Evolutionary conservation across 2,888 invertebrate species (phyloP), one percentile per base, ranked within the genome.

Genomic region (Plagodis dolabraria): DNA sequence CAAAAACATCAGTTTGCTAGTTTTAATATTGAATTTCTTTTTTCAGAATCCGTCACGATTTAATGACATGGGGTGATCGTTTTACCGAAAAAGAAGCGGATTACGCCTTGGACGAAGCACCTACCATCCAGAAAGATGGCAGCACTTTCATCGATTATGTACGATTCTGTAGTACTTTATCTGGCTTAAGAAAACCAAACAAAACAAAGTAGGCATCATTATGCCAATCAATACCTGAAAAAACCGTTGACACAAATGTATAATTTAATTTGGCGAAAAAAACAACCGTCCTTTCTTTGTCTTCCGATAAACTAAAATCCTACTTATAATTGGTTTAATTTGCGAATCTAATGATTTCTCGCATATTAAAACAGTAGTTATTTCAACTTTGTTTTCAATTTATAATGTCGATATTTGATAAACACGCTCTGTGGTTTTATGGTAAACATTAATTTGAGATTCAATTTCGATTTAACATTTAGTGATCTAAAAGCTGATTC

Each of bases 51-150:
- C 94, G 94, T 63, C 93, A 94, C 67, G 95, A 95, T 73, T 84
- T 95, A 46, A 94, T 94, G 90, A 94, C 94, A 7, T 94, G 93
- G 80, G 95, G 95, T 5, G 95, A 95, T 72, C 93, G 93, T 75
- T 94, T 95, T 76, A 93, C 94, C 0, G 88, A 89, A 47, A 93
- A 93, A 65, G 95, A 95, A 83, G 94, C 95, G 0, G 92, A 93
- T 64, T 93, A 94, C 68, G 95, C 95, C 0, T 79, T 95, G 10
- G 94, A 94, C 65, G 94, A 94, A 72, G 95, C 95, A 0, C 95
- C 95, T 0, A 80, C 93, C 54, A 86, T 93, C n/a, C 87, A 93
- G 57, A 89, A 93, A 44, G 92, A 93, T 57, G 93, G 94, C 2
- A 78, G 75, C 61, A 80, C 84, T 35, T 94, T 95, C 93, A 95